A percentile compares a stretch with the other conserved stretches of the same genome.
phyloP scores from a whole-genome alignment of 1,140 invertebrate species.

The Panagrolaimus sp. region DNA sequence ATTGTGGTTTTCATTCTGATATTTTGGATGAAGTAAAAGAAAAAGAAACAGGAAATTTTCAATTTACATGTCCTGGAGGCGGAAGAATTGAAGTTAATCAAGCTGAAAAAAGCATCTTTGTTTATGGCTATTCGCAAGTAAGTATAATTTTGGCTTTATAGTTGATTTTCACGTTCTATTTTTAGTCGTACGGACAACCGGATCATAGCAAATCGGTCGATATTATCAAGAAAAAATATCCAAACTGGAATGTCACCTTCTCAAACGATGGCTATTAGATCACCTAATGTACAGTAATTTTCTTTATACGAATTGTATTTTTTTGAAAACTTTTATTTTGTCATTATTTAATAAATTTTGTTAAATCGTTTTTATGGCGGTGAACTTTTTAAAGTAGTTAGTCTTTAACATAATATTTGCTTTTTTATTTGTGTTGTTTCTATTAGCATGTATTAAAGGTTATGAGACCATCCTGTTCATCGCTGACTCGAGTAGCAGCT shows the following conservation, averaged over 20 bases:
- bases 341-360: neutral
- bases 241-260: slow-evolving; percentile 70
- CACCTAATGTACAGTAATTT: neutral
- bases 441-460: neutral
- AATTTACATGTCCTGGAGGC: slow-evolving; percentile 73
- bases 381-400: too few species aligned
- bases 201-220: slow-evolving; percentile 72
- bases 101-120: slow-evolving; percentile 64
- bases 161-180: slow-evolving; percentile 3
- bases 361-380: too few species aligned
- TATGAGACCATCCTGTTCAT: neutral
- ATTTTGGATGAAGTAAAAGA: slow-evolving; percentile 67
- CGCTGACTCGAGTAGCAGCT: neutral
- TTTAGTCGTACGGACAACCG: slow-evolving; percentile 73
- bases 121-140: slow-evolving; percentile 18
- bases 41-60: slow-evolving; percentile 63
- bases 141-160: neutral
- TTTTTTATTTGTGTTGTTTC: too few species aligned
- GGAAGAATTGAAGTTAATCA: slow-evolving; percentile 75
- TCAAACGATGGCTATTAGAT: slow-evolving; percentile 74
- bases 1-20: slow-evolving; percentile 69
- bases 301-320: too few species aligned
- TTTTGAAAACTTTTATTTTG: slow-evolving; percentile 9
- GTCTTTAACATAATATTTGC: too few species aligned
- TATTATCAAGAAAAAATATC: slow-evolving; percentile 70